phyloP scores from a whole-genome alignment of 2,797 vertebrate species.

The Streptopelia turtur region DNA sequence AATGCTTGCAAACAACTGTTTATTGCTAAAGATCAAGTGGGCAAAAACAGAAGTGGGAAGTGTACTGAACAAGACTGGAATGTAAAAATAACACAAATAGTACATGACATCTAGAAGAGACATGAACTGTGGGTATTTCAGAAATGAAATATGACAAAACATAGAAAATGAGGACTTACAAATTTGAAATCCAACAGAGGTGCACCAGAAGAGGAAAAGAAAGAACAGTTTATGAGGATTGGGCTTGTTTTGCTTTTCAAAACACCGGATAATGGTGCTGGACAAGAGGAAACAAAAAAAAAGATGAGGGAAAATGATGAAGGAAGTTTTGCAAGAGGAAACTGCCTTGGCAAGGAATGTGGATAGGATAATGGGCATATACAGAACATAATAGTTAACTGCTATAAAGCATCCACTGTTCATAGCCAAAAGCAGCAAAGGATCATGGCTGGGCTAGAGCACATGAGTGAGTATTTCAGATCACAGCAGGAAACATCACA shows the following conservation, averaged over 20 bases:
- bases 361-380: background rate
- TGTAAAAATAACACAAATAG: background rate
- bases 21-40: background rate
- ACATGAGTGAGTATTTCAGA: background rate
- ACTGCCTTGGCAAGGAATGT: background rate
- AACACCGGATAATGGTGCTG: background rate
- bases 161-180: background rate
- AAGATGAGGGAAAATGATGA: background rate
- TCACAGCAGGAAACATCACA: background rate
- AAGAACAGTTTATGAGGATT: background rate
- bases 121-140: background rate
- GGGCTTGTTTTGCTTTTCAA: background rate
- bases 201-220: background rate
- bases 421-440: conserved; percentile 27
- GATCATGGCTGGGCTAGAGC: background rate
- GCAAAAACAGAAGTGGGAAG: background rate
- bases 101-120: background rate
- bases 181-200: background rate
- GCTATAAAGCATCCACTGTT: background rate
- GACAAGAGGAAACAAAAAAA: conserved; percentile 11
- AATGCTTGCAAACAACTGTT: background rate
- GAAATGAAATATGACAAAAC: background rate
- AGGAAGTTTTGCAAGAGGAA: conserved; percentile 42
- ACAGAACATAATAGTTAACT: background rate
- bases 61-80: background rate